Percentiles rank a stretch among this genome's conserved stretches.
phyloP scores from a whole-genome alignment of 2,113 vertebrate species.

The Rousettus leschenaultii region DNA sequence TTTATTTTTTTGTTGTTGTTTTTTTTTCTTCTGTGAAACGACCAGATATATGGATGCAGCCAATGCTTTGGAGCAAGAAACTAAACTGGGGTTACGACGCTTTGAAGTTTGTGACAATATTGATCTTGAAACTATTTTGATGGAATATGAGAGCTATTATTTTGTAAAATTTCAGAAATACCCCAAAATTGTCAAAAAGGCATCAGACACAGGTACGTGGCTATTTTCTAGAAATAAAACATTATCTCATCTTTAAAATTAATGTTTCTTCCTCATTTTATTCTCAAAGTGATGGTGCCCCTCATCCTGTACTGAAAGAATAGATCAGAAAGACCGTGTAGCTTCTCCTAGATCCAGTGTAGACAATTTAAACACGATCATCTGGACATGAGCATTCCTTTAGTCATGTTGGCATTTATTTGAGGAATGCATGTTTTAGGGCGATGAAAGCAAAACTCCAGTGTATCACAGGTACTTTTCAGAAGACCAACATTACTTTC shows the following conservation, averaged over 20 bases:
- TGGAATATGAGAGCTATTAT: conserved; percentile 98
- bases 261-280: not conserved
- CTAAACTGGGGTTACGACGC: conserved; percentile 84
- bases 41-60: conserved; percentile 90
- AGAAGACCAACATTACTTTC: conserved; percentile 8
- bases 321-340: not conserved
- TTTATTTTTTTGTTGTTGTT: not conserved
- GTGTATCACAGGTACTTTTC: not conserved
- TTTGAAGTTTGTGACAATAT: conserved; percentile 97
- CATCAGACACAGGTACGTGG: conserved; percentile 84
- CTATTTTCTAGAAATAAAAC: conserved; percentile 27
- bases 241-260: not conserved
- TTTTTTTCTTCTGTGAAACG: conserved; percentile 57
- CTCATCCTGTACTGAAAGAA: not conserved
- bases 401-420: not conserved
- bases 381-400: not conserved
- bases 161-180: conserved; percentile 96
- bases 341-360: not conserved
- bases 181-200: conserved; percentile 92
- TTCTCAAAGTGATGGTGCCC: not conserved
- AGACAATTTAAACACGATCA: not conserved
- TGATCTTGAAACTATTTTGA: conserved; percentile 94
- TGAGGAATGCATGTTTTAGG: not conserved
- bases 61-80: conserved; percentile 91
- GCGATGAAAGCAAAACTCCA: not conserved